Conservation (phyloP, 2,888 invertebrate species). For the Blera fallax region DNA sequence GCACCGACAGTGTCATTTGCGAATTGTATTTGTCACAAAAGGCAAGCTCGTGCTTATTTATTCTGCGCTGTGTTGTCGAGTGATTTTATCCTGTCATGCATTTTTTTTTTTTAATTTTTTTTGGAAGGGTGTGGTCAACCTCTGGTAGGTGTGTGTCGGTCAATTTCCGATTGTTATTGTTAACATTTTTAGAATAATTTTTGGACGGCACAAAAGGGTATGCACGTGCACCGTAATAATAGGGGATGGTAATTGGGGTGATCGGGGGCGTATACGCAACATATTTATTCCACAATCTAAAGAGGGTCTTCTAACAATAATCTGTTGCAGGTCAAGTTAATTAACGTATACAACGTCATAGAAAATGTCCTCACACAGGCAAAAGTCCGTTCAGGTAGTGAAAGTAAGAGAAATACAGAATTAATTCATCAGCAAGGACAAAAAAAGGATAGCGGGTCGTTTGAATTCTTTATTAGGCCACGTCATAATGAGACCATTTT, state of each 20-base stretch:
- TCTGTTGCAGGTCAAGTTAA: neutral
- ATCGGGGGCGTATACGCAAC: conserved; percentile 5
- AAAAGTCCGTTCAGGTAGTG: too few relatives aligned
- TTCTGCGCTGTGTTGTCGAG: neutral
- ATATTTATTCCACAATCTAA: neutral
- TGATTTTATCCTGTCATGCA: conserved; percentile 38
- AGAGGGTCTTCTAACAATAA: neutral
- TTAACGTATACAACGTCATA: neutral
- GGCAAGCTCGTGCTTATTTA: conserved; percentile 22
- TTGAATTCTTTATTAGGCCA: too few relatives aligned
- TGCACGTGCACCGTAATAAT: neutral
- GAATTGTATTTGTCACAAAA: conserved; percentile 34
- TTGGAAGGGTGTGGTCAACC: neutral
- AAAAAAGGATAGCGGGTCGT: too few relatives aligned
- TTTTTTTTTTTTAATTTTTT: neutral
- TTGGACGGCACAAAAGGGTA: neutral
- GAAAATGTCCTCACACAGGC: too few relatives aligned
- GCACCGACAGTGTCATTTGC: conserved; percentile 35
- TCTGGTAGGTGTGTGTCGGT: neutral
- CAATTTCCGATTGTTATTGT: conserved; percentile 4
- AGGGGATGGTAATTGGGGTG: neutral
- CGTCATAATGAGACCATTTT: too few relatives aligned
- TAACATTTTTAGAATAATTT: neutral
- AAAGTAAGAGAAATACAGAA: too few relatives aligned
- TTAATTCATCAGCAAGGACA: too few relatives aligned